Base-by-base conservation (phyloP, 1,140 invertebrate genomes). In the Archegozetes longisetosus region DNA sequence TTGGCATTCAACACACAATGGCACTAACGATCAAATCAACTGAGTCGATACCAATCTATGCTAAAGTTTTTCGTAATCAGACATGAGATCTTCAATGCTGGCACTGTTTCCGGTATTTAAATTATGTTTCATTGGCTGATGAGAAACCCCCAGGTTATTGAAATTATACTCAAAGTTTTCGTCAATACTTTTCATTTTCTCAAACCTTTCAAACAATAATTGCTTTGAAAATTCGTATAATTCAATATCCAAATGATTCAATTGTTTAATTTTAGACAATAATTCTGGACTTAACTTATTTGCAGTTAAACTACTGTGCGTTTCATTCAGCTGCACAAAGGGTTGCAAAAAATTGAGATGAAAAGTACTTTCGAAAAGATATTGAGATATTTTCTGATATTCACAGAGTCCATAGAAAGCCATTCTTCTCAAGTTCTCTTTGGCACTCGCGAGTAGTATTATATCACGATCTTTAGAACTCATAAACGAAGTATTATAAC, bases 301-400 rank as follows among this genome's bases (percentile, higher is more conserved):
- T 68, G 88, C 78, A 53, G 82, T 86, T 52, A 79, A 77, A 68
- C 80, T 84, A 22, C 87, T 87, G 54, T 86, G 78, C 0, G 88
- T 91, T 60, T 86, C 81, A 74, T 93, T 92, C 70, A 89, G 85
- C 70, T 92, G 88, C 65, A 85, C 83, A 71, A 93, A 91, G 25
- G 84, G 82, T 64, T 87, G 81, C 49, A 83, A 82, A 73, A 93
- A 95, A 66, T 85, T 79, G 67, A 98, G 77, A 70, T 88, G 85
- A 72, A 98, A 98, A n/a, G 88, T 94, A 73, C 90, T 83, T 71
- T 98, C 93, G 73, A 98, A 99, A 46, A 97, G 82, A 69, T 90
- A 90, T 72, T 98, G 94, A 27, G 88, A 88, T 62, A 88, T 84
- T 77, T 85, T 85, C 75, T 95, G 94, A 73, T 84, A 83, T 74